Evolutionary conservation across 2,113 vertebrate genomes (phyloP), one percentile per base, ranked within the genome.

Genomic region (Ceyx cyanopectus): DNA sequence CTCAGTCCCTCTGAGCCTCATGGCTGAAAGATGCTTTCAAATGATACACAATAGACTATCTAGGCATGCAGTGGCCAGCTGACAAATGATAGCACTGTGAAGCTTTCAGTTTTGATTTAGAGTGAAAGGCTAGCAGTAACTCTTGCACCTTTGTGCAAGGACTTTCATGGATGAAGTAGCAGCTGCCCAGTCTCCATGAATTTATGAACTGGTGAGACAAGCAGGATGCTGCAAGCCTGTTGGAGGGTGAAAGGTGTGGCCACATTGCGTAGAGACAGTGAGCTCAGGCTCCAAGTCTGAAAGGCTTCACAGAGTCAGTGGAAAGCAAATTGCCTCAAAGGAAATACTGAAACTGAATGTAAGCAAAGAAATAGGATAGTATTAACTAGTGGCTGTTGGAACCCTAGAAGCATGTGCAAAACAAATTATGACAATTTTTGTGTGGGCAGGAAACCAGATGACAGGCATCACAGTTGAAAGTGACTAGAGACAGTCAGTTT

Each of bases 71-170:
- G 76, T 30, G 7, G 22, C 53, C 85, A 78, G 60, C 63, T 94
- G 78, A 92, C 57, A 80, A 86, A 75, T 48, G 34, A 96, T 61
- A 92, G 66, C 84, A 43, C 70, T 66, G 65, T 62, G 85, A 29
- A 86, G 79, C 53, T 89, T 94, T 91, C 48, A 60, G 60, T 87
- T 74, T 81, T 95, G 93, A 93, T 95, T 86, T 90, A 92, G 74
- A 92, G 61, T 81, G 81, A 92, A 77, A 94, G 79, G 51, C 50
- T 27, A 94, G 60, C 61, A 91, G 82, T 76, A 90, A 93, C 56
- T 67, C 74, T 82, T 85, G 82, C 65, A 94, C 83, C 65, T 90
- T 67, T 60, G 80, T 77, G 30, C 74, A 93, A 29, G 26, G 63
- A 85, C 77, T 93, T 92, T 79, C 62, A 67, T 10, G 48, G 66